Evolutionary conservation across 2,888 invertebrate genomes (phyloP).

Genomic region (Volucella zonaria): DNA sequence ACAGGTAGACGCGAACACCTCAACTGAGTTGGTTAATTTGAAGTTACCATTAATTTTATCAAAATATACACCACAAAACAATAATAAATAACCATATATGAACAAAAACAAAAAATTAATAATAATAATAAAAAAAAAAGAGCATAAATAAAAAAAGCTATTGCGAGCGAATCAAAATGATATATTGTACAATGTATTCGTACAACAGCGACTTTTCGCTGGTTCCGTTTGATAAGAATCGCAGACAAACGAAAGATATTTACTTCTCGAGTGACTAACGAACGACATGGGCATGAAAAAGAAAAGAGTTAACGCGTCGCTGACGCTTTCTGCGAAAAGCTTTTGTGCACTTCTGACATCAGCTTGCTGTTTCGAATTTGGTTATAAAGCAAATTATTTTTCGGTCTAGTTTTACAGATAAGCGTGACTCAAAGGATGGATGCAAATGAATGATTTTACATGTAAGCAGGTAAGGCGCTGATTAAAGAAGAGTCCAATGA

Average conservation of each 20-base stretch:
- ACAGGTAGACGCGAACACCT: conserved; percentile 56
- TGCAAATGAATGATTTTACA: too few species aligned
- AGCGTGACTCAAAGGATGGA: too few species aligned
- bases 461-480: too few species aligned
- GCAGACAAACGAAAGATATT: conserved; percentile 18
- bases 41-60: conserved; percentile 70
- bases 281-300: neutral
- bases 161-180: conserved; percentile 63
- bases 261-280: conserved; percentile 42
- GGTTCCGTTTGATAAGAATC: conserved; percentile 67
- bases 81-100: conserved; percentile 57
- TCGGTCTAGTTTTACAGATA: too few species aligned
- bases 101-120: conserved; percentile 42
- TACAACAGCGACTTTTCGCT: conserved; percentile 53
- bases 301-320: neutral
- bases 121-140: conserved; percentile 35
- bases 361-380: too few species aligned
- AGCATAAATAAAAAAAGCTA: conserved; percentile 35
- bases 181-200: conserved; percentile 49
- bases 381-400: too few species aligned
- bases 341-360: neutral
- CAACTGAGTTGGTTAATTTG: conserved; percentile 65
- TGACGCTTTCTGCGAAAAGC: neutral
- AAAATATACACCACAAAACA: conserved; percentile 65
- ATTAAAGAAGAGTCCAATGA: too few species aligned